phyloP scores from a whole-genome alignment of 2,113 vertebrate genomes.

The Microcebus jonahi region DNA sequence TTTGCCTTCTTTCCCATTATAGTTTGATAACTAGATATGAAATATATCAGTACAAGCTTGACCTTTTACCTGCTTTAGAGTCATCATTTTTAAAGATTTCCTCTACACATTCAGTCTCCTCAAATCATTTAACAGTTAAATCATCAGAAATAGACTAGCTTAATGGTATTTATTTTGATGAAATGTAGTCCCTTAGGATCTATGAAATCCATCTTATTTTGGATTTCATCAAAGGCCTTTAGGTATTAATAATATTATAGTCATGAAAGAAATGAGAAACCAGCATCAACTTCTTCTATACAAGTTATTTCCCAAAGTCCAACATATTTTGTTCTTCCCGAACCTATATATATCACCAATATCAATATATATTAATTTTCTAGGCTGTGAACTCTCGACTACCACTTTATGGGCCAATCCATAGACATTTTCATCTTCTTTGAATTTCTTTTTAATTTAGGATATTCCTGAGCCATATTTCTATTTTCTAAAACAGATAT shows the following conservation, averaged over 20 bases:
- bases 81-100: background rate
- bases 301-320: background rate
- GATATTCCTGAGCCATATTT: background rate
- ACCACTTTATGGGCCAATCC: background rate
- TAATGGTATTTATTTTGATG: background rate
- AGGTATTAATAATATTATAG: background rate
- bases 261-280: background rate
- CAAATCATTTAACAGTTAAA: background rate
- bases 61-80: background rate
- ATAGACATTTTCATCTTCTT: background rate
- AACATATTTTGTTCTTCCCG: background rate
- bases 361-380: slow-evolving; percentile 5
- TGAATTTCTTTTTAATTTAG: slow-evolving; percentile 33
- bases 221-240: background rate
- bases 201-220: background rate
- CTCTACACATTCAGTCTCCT: background rate
- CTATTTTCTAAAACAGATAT: background rate
- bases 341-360: background rate
- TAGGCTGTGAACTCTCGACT: background rate
- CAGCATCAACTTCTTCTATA: background rate
- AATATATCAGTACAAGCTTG: background rate
- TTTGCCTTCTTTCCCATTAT: background rate
- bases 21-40: background rate
- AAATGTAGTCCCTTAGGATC: background rate
- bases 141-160: background rate